phyloP scores from a whole-genome alignment of 2,113 vertebrate genomes.

The Trematocara zebra region DNA sequence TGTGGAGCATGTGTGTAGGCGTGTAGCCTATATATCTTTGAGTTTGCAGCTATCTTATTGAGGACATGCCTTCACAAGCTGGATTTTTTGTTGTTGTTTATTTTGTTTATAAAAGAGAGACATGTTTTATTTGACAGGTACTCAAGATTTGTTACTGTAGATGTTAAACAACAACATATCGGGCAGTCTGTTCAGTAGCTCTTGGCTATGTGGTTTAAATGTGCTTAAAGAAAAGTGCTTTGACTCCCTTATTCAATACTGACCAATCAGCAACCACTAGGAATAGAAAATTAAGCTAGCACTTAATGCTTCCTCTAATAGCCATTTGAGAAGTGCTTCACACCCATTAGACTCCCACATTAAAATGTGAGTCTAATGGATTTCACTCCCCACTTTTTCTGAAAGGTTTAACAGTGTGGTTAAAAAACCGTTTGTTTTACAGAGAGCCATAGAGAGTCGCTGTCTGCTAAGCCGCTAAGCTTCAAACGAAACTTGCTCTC shows the following conservation, averaged over 20 bases:
- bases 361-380: neutral
- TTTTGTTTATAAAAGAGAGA: neutral
- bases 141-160: neutral
- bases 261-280: neutral
- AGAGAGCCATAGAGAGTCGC: neutral
- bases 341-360: neutral
- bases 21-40: neutral
- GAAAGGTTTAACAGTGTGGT: neutral
- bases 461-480: neutral
- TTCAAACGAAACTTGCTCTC: neutral
- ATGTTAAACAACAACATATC: neutral
- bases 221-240: neutral
- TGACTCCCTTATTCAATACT: neutral
- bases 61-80: neutral
- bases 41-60: neutral
- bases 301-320: neutral
- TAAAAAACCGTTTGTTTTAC: neutral
- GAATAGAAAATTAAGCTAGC: neutral
- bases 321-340: neutral
- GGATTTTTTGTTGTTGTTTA: accelerated
- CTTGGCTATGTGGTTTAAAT: neutral
- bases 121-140: neutral
- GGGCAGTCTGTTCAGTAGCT: neutral
- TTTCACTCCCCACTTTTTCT: neutral
- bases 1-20: neutral